phyloP scores from a whole-genome alignment of 2,888 invertebrate genomes.

The Aethes cnicana region DNA sequence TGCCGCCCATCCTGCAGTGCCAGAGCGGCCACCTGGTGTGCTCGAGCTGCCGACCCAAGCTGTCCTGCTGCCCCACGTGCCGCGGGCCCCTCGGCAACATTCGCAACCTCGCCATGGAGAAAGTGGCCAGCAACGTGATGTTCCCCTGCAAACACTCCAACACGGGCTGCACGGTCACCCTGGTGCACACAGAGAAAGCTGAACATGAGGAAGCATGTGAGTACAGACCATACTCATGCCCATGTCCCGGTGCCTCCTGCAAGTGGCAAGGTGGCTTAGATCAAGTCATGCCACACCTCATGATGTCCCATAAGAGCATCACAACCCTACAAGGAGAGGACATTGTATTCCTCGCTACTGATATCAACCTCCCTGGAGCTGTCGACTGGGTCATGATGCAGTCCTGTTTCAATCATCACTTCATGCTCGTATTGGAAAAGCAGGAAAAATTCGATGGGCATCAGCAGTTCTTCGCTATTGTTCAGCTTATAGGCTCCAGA shows the following conservation, averaged over 20 bases:
- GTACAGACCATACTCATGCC: slow-evolving; percentile 98
- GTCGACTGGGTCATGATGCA: slow-evolving; percentile 99
- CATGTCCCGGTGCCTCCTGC: slow-evolving; percentile 99
- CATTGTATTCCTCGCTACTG: slow-evolving; percentile 99
- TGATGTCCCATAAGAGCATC: slow-evolving; percentile 98
- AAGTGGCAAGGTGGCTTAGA: slow-evolving; percentile 99
- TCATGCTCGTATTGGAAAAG: slow-evolving; percentile 99
- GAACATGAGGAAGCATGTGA: slow-evolving; percentile 99
- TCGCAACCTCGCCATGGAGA: slow-evolving; percentile 99
- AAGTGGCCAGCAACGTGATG: slow-evolving; percentile 98
- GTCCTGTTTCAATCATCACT: slow-evolving; percentile 99
- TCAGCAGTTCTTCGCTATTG: slow-evolving; percentile 98
- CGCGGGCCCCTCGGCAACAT: slow-evolving; percentile 98
- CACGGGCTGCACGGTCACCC: slow-evolving; percentile 95
- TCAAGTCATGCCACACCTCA: slow-evolving; percentile 99
- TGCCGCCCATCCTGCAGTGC: slow-evolving; percentile 99
- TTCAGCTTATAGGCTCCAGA: slow-evolving; percentile 98
- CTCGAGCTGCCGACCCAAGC: slow-evolving; percentile 97
- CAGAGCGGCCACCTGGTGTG: slow-evolving; percentile 99
- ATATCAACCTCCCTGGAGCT: slow-evolving; percentile 99
- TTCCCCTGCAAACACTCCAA: slow-evolving; percentile 99
- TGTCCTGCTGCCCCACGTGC: slow-evolving; percentile 98
- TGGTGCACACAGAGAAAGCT: slow-evolving; percentile 98
- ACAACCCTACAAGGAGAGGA: slow-evolving; percentile 99
- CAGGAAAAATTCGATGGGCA: slow-evolving; percentile 98